Base-by-base conservation (phyloP, 2,797 vertebrate genomes). In the Pangasius djambal region DNA sequence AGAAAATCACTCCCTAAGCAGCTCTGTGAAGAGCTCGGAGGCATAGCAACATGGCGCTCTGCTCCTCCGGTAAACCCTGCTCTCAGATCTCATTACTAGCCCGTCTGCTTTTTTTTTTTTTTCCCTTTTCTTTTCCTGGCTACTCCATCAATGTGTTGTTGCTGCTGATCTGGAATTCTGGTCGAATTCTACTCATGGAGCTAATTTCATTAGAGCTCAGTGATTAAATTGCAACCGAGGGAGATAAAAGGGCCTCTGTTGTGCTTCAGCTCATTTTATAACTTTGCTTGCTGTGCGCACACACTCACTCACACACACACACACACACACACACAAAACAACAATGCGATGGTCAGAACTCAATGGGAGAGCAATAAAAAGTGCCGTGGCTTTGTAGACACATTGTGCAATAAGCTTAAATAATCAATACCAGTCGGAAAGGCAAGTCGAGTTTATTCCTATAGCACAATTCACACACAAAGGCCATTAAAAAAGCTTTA, bases 21-120 rank as follows among this genome's bases (percentile, higher is more conserved):
- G 85, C 90, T 88, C 85, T 91, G 63, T 81, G 77, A 88, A 67
- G 70, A 79, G 37, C 50, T 86, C 84, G 34, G 87, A 89, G 48
- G 67, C 90, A 78, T 69, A 75, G 86, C 75, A 83, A 87, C 88
- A 87, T n/a, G 75, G 82, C 13, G 16, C 81, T 89, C 50, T 48
- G 75, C 74, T 89, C 87, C 77, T 89, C 86, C 78, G 83, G 69
- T 67, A 74, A 89, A 91, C 91, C 90, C 90, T 91, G 86, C 82
- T 44, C 85, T 88, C n/a, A 74, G 90, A 91, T 90, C 88, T 89
- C 88, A 92, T 91, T 92, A 89, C 88, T 34, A 88, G 63, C 83
- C 77, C 69, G 69, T 89, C 90, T 91, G 59, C 85, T n/a, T 55
- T 34, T 83, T 57, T 81, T 57, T 31, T n/a, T n/a, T 90, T 63